Evolutionary conservation across 1,140 invertebrate genomes (phyloP), one percentile per base, ranked within the genome.

Genomic region (Sminthurinus signatus): DNA sequence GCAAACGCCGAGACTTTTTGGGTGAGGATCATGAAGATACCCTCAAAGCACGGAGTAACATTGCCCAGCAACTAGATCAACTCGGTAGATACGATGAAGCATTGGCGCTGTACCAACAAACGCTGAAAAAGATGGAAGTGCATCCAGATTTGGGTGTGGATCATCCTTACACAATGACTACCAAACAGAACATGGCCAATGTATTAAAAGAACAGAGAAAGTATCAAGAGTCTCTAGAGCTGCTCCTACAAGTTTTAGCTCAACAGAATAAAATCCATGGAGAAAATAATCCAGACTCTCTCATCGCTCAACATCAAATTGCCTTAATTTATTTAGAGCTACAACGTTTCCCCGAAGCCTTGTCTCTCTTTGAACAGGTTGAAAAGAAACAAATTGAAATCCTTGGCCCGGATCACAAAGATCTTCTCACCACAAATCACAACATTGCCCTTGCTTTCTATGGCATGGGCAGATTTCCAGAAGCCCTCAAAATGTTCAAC

Each of bases 21-120:
- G 74, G 74, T 8, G 4, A 27, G 8, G 48, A 62, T 64, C 67
- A 74, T 63, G 14, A 57, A 5, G 65, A 71, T 51, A 74, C 73
- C 1, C 29, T 74, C n/a, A 70, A 36, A 28, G 65, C 70, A n/a
- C 5, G 17, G n/a, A 25, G 46, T 21, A 44, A 50, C 23, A 27
- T 60, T 2, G 57, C 44, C 25, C 12, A 15, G 1, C 25, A 46
- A 2, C n/a, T 44, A 21, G 29, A 60, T 17, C 3, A 5, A 1
- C 44, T 28, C 5, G 43, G 57, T 2, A 60, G 46, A 28, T 60
- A 23, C 23, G 57, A 46, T 0, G 57, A 60, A 21, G 39, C 57
- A 1, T 29, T 46, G 2, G 1, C 1, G 2, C n/a, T 27, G 28
- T 60, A 29, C 29, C 1, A 29, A 42, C n/a, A 29, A 25, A 4